Evolutionary conservation across 2,797 vertebrate genomes (phyloP).

Genomic region (Sebastes hopkinsi): DNA sequence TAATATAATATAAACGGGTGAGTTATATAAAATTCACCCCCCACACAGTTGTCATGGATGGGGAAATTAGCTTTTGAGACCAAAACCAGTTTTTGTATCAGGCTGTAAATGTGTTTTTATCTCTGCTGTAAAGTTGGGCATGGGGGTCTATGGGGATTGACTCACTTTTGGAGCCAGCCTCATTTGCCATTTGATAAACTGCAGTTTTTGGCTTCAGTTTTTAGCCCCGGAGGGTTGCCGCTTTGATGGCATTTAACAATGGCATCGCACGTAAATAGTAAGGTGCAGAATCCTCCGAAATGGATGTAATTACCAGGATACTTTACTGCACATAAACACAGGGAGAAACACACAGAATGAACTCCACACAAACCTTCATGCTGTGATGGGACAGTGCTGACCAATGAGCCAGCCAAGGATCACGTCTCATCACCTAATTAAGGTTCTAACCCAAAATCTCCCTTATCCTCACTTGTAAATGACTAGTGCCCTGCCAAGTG

Average conservation of each 20-base stretch:
- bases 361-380: not conserved
- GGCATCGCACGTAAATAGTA: not conserved
- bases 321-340: not conserved
- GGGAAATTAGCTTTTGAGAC: not conserved
- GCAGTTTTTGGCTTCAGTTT: not conserved
- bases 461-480: conserved; percentile 11
- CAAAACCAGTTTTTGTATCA: not conserved
- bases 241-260: not conserved
- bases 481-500: conserved; percentile 2
- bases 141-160: not conserved
- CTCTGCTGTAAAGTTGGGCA: not conserved
- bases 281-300: not conserved
- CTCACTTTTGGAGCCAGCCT: not conserved
- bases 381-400: not conserved
- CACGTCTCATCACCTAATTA: conserved; percentile 11
- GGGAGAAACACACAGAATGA: not conserved
- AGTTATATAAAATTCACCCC: not conserved
- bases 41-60: not conserved
- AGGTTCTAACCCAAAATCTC: not conserved
- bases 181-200: not conserved
- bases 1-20: not conserved
- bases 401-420: not conserved
- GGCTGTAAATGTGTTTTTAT: not conserved
- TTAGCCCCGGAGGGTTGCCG: not conserved
- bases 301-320: not conserved